Evolutionary conservation across 2,888 invertebrate species (phyloP), one percentile per base, ranked within the genome.

Genomic region (Aphrophora alni): DNA sequence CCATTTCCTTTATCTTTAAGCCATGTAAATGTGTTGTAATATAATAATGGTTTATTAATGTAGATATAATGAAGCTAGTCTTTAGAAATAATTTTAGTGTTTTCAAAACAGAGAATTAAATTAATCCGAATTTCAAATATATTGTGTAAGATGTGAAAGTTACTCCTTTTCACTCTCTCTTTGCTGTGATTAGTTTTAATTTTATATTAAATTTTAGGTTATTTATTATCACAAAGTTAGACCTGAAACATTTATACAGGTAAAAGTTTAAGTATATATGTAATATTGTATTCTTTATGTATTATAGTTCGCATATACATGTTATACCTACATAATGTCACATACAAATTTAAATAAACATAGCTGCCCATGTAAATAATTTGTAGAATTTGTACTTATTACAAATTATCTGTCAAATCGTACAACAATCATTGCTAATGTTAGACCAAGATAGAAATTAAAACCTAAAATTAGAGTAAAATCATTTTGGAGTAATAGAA

Each of bases 161-260:
- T n/a, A 21, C 10, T 59, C 59, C 21, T 7, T 21, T n/a, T 21
- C 2, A 21, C 21, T 21, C 21, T 21, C 59, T 59, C 1, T 59
- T 59, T 59, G 59, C 59, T 59, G 59, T 59, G 59, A 59, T 59
- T 59, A 59, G 59, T 59, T n/a, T 59, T 59, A 59, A 59, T 2
- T 21, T n/a, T 5, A 59, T 21, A 21, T 59, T 21, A 59, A 14
- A 8, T 33, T 33, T 33, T 33, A 8, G 5, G 33, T 33, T 33
- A 8, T 5, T 8, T 8, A 33, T 8, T 3, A 33, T 33, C 8
- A n/a, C n/a, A n/a, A 33, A 8, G 8, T 33, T 33, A 33, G 5
- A 33, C 33, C 33, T 33, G 33, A 5, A 33, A 33, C n/a, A n/a
- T n/a, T n/a, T n/a, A n/a, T n/a, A n/a, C n/a, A n/a, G n/a, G n/a